These are phyloP conservation scores for Chironomus tentans DNA, from an alignment of 2,888 invertebrate genomes.

Conservation along the genomic window DNA sequence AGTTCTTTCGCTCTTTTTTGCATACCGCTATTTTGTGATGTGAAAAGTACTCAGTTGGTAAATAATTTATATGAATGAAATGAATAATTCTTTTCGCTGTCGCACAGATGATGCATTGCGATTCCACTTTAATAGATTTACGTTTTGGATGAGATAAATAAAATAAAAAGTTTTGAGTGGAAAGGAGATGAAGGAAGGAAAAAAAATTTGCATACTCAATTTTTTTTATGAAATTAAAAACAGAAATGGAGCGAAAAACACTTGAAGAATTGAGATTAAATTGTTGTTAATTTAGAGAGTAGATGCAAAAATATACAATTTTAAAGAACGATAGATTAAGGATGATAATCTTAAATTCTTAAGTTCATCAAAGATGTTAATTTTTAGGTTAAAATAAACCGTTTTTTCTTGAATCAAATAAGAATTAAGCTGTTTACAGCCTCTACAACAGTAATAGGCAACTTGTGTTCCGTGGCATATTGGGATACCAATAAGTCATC, in stretches of 20 bases:
- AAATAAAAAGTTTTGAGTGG: background rate
- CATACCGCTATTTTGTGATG: background rate
- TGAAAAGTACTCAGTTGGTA: slow-evolving; percentile 8
- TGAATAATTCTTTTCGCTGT: slow-evolving; percentile 20
- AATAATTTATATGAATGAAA: slow-evolving; percentile 2
- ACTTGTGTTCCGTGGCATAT: too few species aligned
- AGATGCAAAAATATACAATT: too few species aligned
- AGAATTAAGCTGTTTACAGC: too few species aligned
- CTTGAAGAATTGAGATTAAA: too few species aligned
- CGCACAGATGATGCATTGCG: slow-evolving; percentile 26
- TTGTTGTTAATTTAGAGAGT: too few species aligned
- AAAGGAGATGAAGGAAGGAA: background rate
- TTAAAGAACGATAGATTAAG: too few species aligned
- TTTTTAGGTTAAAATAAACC: too few species aligned
- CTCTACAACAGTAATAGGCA: too few species aligned
- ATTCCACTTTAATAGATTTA: slow-evolving; percentile 21
- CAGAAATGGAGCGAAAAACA: too few species aligned
- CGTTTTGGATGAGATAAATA: background rate
- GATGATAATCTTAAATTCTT: background rate
- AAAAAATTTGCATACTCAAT: background rate
- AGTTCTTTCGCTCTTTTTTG: background rate
- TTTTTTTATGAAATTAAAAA: too few species aligned
- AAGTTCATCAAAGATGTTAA: background rate
- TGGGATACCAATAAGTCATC: too few species aligned
- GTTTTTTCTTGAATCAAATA: too few species aligned